These are phyloP conservation scores for Columba guinea DNA, from an alignment of 2,797 vertebrate species.

Conservation along the genomic window DNA sequence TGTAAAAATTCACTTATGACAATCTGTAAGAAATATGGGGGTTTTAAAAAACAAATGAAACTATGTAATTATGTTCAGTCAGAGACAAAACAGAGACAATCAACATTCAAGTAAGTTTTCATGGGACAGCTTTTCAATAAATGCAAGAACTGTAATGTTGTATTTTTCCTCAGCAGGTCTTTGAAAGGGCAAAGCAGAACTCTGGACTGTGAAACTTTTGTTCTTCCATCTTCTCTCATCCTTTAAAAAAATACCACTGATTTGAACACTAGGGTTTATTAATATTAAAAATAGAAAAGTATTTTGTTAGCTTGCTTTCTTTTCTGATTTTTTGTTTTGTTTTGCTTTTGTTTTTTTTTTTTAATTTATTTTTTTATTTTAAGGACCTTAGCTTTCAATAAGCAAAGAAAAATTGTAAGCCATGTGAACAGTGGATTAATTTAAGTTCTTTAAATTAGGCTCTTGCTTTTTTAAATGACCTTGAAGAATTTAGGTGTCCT, in stretches of 20 bases:
- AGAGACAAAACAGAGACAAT: neutral
- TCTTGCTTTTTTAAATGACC: slow-evolving; percentile 8
- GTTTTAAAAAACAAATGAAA: neutral
- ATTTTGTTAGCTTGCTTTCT: neutral
- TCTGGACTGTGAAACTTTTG: neutral
- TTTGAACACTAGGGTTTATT: neutral
- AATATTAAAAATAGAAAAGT: neutral
- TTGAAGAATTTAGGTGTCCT: slow-evolving; percentile 37
- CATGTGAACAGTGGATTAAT: slow-evolving; percentile 29
- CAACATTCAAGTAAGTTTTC: neutral
- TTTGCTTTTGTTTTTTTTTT: too few relatives aligned
- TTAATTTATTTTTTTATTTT: neutral
- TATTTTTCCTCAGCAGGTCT: neutral
- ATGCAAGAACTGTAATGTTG: neutral
- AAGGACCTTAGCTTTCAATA: neutral
- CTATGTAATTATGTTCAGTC: neutral
- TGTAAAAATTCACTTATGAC: neutral
- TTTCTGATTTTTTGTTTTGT: too few relatives aligned
- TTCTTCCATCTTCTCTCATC: neutral
- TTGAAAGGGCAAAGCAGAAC: neutral
- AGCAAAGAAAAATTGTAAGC: slow-evolving; percentile 27
- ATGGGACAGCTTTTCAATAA: neutral
- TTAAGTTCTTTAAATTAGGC: slow-evolving; percentile 54
- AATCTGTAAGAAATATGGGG: neutral
- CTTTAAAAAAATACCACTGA: neutral